phyloP scores from a whole-genome alignment of 2,797 vertebrate species.

The Carcharodon carcharias region DNA sequence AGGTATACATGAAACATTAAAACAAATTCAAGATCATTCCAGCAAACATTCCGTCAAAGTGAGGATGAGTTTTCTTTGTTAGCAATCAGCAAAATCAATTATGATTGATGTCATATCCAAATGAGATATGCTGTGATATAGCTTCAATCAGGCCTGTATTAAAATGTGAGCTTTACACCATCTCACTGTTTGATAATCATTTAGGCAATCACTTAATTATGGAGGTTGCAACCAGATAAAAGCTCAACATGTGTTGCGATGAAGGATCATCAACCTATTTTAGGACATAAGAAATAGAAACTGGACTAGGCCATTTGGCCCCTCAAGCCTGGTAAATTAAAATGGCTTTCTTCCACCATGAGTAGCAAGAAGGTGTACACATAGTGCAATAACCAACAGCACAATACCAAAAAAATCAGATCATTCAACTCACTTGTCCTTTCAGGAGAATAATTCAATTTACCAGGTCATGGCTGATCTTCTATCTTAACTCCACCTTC shows the following conservation, averaged over 20 bases:
- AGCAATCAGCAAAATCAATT: background rate
- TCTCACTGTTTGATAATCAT: background rate
- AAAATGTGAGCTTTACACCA: background rate
- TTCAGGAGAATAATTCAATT: too few relatives aligned
- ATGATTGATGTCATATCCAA: background rate
- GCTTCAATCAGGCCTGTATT: background rate
- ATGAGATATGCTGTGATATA: background rate
- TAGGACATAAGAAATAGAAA: too few relatives aligned
- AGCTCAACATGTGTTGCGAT: background rate
- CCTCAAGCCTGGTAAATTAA: background rate
- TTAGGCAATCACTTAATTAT: background rate
- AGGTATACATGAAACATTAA: background rate
- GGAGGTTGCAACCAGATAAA: background rate
- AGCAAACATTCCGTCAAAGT: background rate
- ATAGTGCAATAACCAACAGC: background rate
- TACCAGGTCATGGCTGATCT: too few relatives aligned
- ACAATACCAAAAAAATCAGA: too few relatives aligned
- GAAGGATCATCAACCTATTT: background rate
- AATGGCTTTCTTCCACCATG: background rate
- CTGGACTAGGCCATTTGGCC: background rate
- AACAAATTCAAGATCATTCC: background rate
- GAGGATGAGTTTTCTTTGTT: background rate
- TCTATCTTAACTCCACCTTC: too few relatives aligned
- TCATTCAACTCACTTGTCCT: too few relatives aligned
- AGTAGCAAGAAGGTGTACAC: background rate